Evolutionary conservation across 2,888 invertebrate species (phyloP).

Genomic region (Metopia argyrocephala): DNA sequence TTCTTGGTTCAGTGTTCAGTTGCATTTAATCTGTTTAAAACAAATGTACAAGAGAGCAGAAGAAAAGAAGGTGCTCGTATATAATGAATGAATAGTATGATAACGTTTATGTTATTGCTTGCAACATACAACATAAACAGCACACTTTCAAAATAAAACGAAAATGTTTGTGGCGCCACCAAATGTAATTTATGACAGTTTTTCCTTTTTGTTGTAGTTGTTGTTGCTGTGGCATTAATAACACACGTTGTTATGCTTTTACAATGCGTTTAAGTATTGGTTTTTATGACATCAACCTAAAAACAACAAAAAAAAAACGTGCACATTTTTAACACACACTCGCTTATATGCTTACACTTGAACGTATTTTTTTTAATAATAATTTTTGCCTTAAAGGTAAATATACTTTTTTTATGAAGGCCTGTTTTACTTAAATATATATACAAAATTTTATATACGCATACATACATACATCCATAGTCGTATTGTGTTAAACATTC

Average conservation of each 20-base stretch:
- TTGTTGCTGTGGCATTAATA: not conserved
- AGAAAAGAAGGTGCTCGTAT: not conserved
- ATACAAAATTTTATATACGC: too few species aligned
- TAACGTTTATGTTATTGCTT: constrained; percentile 19
- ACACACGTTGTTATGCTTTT: not conserved
- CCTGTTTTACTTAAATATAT: too few species aligned
- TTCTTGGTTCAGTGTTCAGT: not conserved
- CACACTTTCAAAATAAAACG: not conserved
- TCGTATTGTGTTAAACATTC: too few species aligned
- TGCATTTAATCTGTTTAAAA: constrained; percentile 47
- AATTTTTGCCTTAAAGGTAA: constrained; percentile 16
- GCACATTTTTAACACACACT: not conserved
- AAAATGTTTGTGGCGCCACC: constrained; percentile 53
- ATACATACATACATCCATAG: too few species aligned
- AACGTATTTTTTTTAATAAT: not conserved
- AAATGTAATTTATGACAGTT: constrained; percentile 58
- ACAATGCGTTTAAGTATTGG: constrained; percentile 37
- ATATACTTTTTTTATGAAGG: not conserved
- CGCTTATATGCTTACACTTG: not conserved
- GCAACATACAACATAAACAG: not conserved
- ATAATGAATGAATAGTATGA: not conserved
- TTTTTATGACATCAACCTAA: constrained; percentile 48
- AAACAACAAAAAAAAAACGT: constrained; percentile 19
- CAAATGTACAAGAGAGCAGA: not conserved
- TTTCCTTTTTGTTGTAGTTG: constrained; percentile 18